Base-by-base conservation (phyloP, 2,888 invertebrate genomes). In the Calephelis perditalis region DNA sequence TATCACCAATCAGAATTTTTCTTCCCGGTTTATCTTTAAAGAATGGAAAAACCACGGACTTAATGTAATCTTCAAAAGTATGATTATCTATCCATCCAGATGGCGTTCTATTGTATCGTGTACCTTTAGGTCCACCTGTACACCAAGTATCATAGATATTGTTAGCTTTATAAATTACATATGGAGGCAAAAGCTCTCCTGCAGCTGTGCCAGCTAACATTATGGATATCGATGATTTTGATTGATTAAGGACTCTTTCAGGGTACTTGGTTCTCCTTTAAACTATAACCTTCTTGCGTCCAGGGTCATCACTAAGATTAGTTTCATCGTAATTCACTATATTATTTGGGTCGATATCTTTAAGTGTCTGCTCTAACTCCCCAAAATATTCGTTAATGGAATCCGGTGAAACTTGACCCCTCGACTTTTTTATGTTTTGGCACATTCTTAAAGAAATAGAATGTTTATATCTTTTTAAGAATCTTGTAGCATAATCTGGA, bases 81-180 rank as follows among this genome's bases (percentile, higher is more conserved):
- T 45, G 11, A n/a, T 15, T 45, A 45, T 59, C 72, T 66, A 81
- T 75, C 78, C 78, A 80, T 2, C 79, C 84, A 26, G 70, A 73
- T 62, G 71, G 69, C 2, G 74, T 71, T 3, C 77, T 59, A n/a
- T 70, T 81, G 15, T 66, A 70, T 9, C 65, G 62, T 56, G 73
- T 52, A 54, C 72, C 68, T 60, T 57, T 43, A 47, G 81, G 79
- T 4, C 84, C 85, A 44, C 72, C 73, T 63, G 67, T 64, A 8
- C 68, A 71, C 83, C 85, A 86, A 9, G 72, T 70, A 46, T 72
- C 58, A 68, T 59, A 82, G 45, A 84, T 58, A 60, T 78, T 61
- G 57, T 73, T 71, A 0, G 79, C 66, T 67, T 84, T 86, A 62
- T 84, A 83, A 0, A 81, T 76, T n/a, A 82, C 74, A 68, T 81